phyloP scores from a whole-genome alignment of 2,888 invertebrate species.

The Nysson spinosus region DNA sequence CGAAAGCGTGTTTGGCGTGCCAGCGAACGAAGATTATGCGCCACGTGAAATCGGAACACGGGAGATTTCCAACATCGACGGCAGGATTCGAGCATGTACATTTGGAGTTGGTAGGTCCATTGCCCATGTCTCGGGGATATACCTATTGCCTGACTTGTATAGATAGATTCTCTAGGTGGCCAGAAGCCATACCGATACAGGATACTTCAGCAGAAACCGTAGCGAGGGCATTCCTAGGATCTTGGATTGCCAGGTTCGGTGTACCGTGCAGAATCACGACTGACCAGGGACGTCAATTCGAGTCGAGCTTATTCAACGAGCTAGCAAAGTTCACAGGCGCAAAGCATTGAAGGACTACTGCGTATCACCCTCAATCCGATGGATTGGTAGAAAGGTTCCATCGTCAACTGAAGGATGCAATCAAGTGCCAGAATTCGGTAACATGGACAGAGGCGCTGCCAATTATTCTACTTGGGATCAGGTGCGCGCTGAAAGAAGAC shows the following conservation, averaged over 20 bases:
- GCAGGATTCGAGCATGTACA: conserved; percentile 12
- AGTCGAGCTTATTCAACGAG: conserved; percentile 63
- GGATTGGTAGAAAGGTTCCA: conserved; percentile 60
- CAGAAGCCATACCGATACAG: conserved; percentile 6
- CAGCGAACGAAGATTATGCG: conserved; percentile 34
- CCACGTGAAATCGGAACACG: conserved; percentile 11
- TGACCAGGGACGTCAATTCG: conserved; percentile 72
- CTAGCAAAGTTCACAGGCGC: conserved; percentile 34
- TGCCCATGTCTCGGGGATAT: conserved; percentile 47
- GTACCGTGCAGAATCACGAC: conserved; percentile 47
- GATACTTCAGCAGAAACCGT: conserved; percentile 28
- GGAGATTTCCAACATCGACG: background rate
- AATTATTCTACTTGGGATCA: conserved; percentile 48
- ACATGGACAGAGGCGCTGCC: conserved; percentile 52
- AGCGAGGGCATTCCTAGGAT: conserved; percentile 34
- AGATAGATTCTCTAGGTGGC: conserved; percentile 7
- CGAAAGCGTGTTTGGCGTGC: conserved; percentile 30
- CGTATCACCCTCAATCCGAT: conserved; percentile 54
- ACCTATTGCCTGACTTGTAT: conserved; percentile 61
- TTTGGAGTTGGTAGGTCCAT: conserved; percentile 16
- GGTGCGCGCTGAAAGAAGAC: conserved; percentile 34
- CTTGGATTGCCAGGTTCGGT: conserved; percentile 51
- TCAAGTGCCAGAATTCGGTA: conserved; percentile 31
- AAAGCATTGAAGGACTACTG: conserved; percentile 32
- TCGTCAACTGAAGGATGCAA: conserved; percentile 52